These are phyloP conservation scores for Phyllostomus hastatus DNA, from an alignment of 2,113 vertebrate genomes.

Conservation along the genomic window DNA sequence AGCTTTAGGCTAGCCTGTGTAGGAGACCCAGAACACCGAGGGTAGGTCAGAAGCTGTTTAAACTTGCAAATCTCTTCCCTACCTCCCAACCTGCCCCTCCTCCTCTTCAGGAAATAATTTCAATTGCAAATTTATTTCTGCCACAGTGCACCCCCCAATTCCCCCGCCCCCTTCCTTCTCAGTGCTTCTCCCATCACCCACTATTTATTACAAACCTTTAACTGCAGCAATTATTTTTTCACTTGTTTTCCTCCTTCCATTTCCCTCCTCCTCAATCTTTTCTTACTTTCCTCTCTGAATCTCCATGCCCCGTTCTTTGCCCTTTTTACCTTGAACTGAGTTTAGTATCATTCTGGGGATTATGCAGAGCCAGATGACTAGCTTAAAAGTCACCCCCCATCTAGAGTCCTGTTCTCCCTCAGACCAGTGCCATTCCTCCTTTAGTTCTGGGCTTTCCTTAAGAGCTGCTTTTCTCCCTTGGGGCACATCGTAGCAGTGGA, in stretches of 20 bases:
- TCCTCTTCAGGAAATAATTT: constrained; percentile 46
- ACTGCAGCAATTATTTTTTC: constrained; percentile 32
- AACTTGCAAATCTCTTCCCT: constrained; percentile 66
- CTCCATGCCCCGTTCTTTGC: neutral
- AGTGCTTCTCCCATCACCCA: neutral
- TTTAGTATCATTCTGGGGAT: neutral
- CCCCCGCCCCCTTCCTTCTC: neutral
- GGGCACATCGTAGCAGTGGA: neutral
- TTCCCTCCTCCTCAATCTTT: neutral
- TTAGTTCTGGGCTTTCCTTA: neutral
- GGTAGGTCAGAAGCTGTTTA: constrained; percentile 44
- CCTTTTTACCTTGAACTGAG: neutral
- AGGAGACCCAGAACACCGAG: neutral
- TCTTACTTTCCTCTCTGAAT: neutral
- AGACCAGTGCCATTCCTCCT: neutral
- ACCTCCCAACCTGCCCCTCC: constrained; percentile 7
- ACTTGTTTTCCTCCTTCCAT: neutral
- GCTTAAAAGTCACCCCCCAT: neutral
- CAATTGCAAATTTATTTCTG: constrained; percentile 68
- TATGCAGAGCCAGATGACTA: neutral
- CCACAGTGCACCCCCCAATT: neutral
- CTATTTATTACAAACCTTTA: constrained; percentile 53
- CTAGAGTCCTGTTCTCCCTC: neutral
- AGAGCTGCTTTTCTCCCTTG: neutral
- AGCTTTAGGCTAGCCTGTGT: constrained; percentile 2